These are phyloP conservation scores for Phrynocephalus vlangalii DNA, from an alignment of 2,797 vertebrate species.

Conservation along the genomic window DNA sequence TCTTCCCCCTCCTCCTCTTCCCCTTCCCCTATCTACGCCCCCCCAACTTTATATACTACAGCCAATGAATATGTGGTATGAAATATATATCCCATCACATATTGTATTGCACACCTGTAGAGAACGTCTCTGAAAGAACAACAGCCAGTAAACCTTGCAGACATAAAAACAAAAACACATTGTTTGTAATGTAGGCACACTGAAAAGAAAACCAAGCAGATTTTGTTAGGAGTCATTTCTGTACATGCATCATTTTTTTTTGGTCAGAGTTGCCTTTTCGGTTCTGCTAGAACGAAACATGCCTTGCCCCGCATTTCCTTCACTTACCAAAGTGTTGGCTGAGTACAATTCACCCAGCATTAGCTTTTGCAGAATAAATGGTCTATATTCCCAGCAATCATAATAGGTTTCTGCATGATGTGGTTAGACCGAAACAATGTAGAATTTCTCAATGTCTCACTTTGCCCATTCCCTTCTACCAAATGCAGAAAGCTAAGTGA, in stretches of 20 bases:
- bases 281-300: background rate
- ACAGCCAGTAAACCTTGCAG: background rate
- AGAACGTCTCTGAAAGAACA: background rate
- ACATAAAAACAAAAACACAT: background rate
- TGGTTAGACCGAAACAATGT: constrained; percentile 16
- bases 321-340: background rate
- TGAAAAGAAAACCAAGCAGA: background rate
- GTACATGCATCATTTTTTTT: background rate
- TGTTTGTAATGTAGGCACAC: background rate
- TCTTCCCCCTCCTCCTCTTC: too few species aligned
- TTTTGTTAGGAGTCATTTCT: background rate
- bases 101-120: too few species aligned
- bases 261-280: background rate
- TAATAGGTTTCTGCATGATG: constrained; percentile 13
- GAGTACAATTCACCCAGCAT: constrained; percentile 15
- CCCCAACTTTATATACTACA: too few species aligned
- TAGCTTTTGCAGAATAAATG: constrained; percentile 18
- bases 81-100: too few species aligned
- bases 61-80: too few species aligned
- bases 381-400: background rate
- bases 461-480: constrained; percentile 44
- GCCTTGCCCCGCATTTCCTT: background rate
- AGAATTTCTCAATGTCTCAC: constrained; percentile 38
- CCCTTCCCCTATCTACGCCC: too few species aligned
- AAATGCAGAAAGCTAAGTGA: background rate